These are phyloP conservation scores for Trematocara nigrifrons DNA, from an alignment of 2,113 vertebrate species.

Conservation along the genomic window DNA sequence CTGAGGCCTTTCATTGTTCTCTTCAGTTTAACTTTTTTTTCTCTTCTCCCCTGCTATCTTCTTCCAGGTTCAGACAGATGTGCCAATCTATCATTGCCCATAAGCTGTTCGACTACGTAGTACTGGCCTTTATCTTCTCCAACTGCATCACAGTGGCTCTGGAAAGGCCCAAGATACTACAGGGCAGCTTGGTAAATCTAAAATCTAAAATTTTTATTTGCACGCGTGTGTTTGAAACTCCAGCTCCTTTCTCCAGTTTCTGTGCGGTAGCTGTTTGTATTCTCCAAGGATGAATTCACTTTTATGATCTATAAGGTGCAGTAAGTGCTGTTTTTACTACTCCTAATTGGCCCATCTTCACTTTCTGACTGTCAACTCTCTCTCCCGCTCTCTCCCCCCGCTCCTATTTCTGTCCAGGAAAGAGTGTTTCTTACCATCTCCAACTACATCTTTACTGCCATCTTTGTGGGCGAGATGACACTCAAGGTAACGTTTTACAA, in stretches of 20 bases:
- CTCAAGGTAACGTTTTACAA: slow-evolving; percentile 82
- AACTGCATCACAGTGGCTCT: slow-evolving; percentile 98
- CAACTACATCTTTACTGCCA: slow-evolving; percentile 99
- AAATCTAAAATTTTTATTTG: background rate
- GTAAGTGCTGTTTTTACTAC: slow-evolving; percentile 4
- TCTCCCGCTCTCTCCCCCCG: background rate
- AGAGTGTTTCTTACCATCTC: slow-evolving; percentile 96
- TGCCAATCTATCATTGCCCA: slow-evolving; percentile 96
- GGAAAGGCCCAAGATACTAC: slow-evolving; percentile 94
- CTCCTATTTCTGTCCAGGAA: slow-evolving; percentile 72
- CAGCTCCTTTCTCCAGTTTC: background rate
- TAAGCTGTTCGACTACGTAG: slow-evolving; percentile 95
- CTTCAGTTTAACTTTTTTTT: background rate
- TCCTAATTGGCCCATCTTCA: background rate
- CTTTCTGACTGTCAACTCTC: background rate
- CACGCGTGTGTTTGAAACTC: background rate
- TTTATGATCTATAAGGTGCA: slow-evolving; percentile 17
- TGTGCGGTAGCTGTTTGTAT: background rate
- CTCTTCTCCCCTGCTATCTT: background rate
- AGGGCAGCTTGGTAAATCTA: slow-evolving; percentile 87
- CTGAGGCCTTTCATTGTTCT: background rate
- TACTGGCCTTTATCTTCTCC: slow-evolving; percentile 96
- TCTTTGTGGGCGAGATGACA: slow-evolving; percentile 98
- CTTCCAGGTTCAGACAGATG: slow-evolving; percentile 86
- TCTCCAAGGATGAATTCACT: background rate